Base-by-base conservation (phyloP, 2,888 invertebrate genomes). In the Coenonympha glycerion region DNA sequence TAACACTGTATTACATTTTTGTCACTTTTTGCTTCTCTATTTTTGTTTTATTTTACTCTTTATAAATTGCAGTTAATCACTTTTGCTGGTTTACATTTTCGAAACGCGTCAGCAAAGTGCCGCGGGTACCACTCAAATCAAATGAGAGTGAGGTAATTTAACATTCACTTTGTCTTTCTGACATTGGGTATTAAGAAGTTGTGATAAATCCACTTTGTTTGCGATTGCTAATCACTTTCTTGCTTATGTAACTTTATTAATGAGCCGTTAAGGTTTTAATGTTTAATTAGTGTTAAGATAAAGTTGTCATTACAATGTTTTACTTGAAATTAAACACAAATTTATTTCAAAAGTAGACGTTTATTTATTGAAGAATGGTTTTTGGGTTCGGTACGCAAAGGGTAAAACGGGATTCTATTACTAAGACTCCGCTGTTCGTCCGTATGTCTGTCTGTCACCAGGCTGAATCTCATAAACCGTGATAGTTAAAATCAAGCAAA, bases 201-300 rank as follows among this genome's bases (percentile, higher is more conserved):
- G 31, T 31, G 44, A 44, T 44, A 44, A 31, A 31, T 41, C 48
- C 40, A 33, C 41, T 34, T 11, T 48, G 41, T 33, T 40, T 31
- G 24, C 31, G 5, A 44, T 44, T 53, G 37, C 50, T 22, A 44
- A 47, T 37, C 24, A 37, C 9, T 30, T 34, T 31, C 46, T 47
- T 40, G 53, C 47, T 42, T 44, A 44, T 21, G 15, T 33, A 18
- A 18, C 8, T 40, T 21, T n/a, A 6, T n/a, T 13, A 9, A 4
- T 28, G 4, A 8, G 3, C 6, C 19, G 21, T 6, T 13, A 11
- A 11, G 36, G 11, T 15, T 31, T 31, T 4, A 19, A 44, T 44
- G 21, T 19, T 31, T 31, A 33, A 31, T 42, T 30, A 6, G 28
- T 30, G 19, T 21, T n/a, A 9, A 31, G 22, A 44, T 44, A 13